phyloP scores from a whole-genome alignment of 2,888 invertebrate genomes.

The Rutpela maculata region DNA sequence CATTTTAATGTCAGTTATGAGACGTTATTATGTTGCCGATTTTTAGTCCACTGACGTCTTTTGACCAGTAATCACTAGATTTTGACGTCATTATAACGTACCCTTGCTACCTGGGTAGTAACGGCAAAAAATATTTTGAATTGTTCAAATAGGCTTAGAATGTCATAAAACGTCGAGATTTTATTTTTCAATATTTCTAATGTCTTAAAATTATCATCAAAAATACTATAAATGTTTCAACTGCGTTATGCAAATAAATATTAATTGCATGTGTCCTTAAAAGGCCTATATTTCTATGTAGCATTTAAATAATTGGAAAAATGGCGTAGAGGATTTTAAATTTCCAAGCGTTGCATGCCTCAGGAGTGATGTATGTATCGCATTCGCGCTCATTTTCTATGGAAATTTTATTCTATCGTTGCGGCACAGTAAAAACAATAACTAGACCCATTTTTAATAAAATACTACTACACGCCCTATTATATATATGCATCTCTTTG shows the following conservation, averaged over 20 bases:
- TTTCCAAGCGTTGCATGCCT: conserved; percentile 7
- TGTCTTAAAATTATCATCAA: too few relatives aligned
- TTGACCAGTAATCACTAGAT: too few relatives aligned
- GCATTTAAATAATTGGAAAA: neutral
- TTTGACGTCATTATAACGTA: too few relatives aligned
- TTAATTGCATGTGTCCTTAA: neutral
- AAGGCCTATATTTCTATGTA: neutral
- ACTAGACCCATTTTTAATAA: neutral
- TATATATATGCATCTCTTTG: conserved; percentile 7
- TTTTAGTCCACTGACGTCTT: too few relatives aligned
- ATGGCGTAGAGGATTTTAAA: neutral
- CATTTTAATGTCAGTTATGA: too few relatives aligned
- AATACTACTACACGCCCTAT: conserved; percentile 1
- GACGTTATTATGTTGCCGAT: too few relatives aligned
- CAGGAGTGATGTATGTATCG: conserved; percentile 7
- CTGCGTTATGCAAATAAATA: neutral
- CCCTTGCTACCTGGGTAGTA: too few relatives aligned
- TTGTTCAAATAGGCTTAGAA: too few relatives aligned
- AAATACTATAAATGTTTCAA: too few relatives aligned
- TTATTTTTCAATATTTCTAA: too few relatives aligned
- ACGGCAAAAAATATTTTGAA: too few relatives aligned
- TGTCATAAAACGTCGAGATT: too few relatives aligned
- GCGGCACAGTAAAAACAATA: neutral
- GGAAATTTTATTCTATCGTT: conserved; percentile 15
- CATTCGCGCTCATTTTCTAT: conserved; percentile 22